Base-by-base conservation (phyloP, 2,888 invertebrate genomes). In the Hypena proboscidalis region DNA sequence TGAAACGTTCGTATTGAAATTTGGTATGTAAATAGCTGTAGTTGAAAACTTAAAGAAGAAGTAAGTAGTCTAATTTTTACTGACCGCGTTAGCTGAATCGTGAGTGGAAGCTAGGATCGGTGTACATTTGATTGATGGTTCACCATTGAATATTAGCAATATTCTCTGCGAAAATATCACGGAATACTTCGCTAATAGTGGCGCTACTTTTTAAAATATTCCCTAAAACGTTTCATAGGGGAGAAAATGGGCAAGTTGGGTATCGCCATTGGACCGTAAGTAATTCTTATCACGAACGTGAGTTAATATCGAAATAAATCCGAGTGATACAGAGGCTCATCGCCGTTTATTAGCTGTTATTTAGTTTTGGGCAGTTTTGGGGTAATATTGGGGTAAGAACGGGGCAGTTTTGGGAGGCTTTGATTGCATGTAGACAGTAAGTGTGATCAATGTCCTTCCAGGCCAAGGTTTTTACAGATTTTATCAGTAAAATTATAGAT, bases 281-380 rank as follows among this genome's bases (percentile, higher is more conserved):
- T 55, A 44, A 65, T 58, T 58, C 61, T 33, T 53, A 52, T 50
- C 65, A 67, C 58, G 62, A 44, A 38, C 23, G 23, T 29, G n/a
- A 32, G 46, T 55, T 67, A 65, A 65, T 65, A 65, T 47, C 61
- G 39, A 65, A 65, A 67, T 65, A 64, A 67, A 61, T 65, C 53
- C 42, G 21, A 49, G 41, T 67, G 68, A 65, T 65, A 50, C 50
- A 55, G 54, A 48, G 54, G 58, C 52, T 53, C 57, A 41, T 57
- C 57, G 53, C 47, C 33, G 47, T 56, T 60, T 65, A 67, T 67
- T 67, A 65, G 50, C 47, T 45, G 61, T 57, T 63, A 67, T 59
- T 60, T 58, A 52, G 51, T 31, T 25, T 40, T 25, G 21, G 21
- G 23, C 23, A 5, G n/a, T 4, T 4, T 3, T 17, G 21, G n/a